These are phyloP conservation scores for Siniperca chuatsi DNA, from an alignment of 2,113 vertebrate species.

Conservation along the genomic window DNA sequence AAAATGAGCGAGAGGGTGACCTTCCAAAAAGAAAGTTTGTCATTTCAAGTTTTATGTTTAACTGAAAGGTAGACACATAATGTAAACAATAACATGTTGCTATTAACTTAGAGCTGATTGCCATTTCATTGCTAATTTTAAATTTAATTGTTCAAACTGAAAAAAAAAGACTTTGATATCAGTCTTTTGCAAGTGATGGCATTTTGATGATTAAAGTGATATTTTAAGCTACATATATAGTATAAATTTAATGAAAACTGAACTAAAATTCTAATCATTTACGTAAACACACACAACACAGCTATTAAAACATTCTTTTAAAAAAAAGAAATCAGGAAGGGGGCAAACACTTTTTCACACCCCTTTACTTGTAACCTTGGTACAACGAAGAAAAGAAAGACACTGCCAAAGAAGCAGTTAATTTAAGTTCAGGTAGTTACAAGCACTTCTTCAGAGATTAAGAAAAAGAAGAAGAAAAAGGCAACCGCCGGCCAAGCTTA, in stretches of 20 bases:
- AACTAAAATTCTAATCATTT: background rate
- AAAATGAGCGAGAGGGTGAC: conserved; percentile 67
- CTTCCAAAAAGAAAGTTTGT: conserved; percentile 74
- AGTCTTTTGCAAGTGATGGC: background rate
- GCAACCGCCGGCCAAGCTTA: background rate
- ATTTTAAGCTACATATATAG: background rate
- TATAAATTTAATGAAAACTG: background rate
- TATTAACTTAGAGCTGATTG: background rate
- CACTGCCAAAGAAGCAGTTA: background rate
- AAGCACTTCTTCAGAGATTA: conserved; percentile 12
- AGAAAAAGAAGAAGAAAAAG: background rate
- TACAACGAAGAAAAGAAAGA: background rate
- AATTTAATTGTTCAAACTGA: background rate
- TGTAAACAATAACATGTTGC: background rate
- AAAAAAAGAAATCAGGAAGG: no score
- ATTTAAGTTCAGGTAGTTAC: background rate
- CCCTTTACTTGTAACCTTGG: background rate
- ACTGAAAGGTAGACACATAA: background rate
- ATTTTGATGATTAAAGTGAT: background rate
- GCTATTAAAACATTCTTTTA: background rate
- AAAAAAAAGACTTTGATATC: background rate
- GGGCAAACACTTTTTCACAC: no score
- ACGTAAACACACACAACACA: background rate
- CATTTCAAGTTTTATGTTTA: conserved; percentile 25
- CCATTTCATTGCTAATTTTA: background rate